Evolutionary conservation across 30 jellyfish, hydroid and myxozoan genomes (phyloP).

Genomic region (Catostylus mosaicus): DNA sequence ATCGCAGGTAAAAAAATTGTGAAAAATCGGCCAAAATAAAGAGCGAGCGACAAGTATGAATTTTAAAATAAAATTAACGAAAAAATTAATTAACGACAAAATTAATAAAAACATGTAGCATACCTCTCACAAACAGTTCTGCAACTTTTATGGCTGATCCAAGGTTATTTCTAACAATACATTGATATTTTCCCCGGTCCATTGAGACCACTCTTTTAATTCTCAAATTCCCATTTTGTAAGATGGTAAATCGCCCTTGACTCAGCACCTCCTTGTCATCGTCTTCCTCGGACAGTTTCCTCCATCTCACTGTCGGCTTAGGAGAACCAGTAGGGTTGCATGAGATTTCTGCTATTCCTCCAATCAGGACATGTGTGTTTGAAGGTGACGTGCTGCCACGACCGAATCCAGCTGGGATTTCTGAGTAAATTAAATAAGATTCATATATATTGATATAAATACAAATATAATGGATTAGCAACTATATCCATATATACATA

Average conservation of each 20-base stretch:
- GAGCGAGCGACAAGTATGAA: too few species aligned
- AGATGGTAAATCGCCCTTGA: conserved; percentile 55
- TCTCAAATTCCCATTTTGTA: conserved; percentile 72
- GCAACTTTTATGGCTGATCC: conserved; percentile 74
- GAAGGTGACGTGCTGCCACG: conserved; percentile 80
- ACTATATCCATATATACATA: too few species aligned
- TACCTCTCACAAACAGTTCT: conserved; percentile 69
- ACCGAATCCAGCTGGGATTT: conserved; percentile 81
- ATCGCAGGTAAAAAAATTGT: too few species aligned
- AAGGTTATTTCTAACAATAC: conserved; percentile 71
- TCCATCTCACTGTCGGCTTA: conserved; percentile 80
- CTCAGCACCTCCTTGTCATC: conserved; percentile 35
- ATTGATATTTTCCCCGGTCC: conserved; percentile 81
- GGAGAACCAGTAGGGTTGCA: conserved; percentile 98
- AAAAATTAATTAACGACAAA: too few species aligned
- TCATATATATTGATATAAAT: too few species aligned
- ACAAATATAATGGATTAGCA: neutral
- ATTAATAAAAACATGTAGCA: too few species aligned
- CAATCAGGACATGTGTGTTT: conserved; percentile 82
- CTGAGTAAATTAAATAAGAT: conserved; percentile 17
- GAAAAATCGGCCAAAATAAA: too few species aligned
- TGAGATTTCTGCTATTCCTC: conserved; percentile 71
- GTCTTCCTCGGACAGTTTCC: conserved; percentile 31
- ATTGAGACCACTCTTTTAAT: conserved; percentile 54
- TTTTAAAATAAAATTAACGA: too few species aligned